Evolutionary conservation across 2,113 vertebrate genomes (phyloP).

Genomic region (Platysternon megacephalum): DNA sequence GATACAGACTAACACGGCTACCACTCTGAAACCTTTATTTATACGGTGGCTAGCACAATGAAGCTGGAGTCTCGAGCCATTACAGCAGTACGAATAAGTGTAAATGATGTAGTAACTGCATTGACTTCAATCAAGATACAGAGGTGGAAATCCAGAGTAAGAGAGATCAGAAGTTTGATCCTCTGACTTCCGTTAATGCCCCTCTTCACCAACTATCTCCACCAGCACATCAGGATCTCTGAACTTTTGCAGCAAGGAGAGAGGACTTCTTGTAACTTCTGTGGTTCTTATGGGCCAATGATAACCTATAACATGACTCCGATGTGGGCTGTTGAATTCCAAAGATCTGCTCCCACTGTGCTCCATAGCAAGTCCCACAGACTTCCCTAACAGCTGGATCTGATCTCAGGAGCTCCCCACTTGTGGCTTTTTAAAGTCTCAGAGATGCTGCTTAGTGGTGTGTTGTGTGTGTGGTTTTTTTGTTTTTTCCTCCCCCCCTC

Average conservation of each 20-base stretch:
- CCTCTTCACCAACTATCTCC: too few species aligned
- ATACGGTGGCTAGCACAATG: not conserved
- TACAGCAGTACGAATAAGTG: not conserved
- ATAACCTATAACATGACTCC: too few species aligned
- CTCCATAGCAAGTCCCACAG: fast-evolving
- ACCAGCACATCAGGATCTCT: not conserved
- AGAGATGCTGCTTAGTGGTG: not conserved
- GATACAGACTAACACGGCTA: too few species aligned
- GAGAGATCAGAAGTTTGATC: too few species aligned
- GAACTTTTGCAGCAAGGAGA: fast-evolving
- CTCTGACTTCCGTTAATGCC: too few species aligned
- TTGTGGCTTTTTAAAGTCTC: not conserved
- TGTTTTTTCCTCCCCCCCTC: too few species aligned
- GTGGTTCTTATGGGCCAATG: fast-evolving
- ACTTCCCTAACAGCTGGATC: not conserved
- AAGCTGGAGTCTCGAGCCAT: not conserved
- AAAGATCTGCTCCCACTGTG: not conserved
- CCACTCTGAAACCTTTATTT: too few species aligned
- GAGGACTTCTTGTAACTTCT: not conserved
- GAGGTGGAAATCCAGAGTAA: too few species aligned
- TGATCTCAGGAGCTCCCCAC: not conserved
- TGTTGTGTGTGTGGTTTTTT: too few species aligned
- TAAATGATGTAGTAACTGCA: not conserved
- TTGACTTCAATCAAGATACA: not conserved
- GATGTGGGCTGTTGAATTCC: not conserved